Evolutionary conservation across 2,888 invertebrate genomes (phyloP), one percentile per base, ranked within the genome.

Genomic region (Rhagonycha fulva): DNA sequence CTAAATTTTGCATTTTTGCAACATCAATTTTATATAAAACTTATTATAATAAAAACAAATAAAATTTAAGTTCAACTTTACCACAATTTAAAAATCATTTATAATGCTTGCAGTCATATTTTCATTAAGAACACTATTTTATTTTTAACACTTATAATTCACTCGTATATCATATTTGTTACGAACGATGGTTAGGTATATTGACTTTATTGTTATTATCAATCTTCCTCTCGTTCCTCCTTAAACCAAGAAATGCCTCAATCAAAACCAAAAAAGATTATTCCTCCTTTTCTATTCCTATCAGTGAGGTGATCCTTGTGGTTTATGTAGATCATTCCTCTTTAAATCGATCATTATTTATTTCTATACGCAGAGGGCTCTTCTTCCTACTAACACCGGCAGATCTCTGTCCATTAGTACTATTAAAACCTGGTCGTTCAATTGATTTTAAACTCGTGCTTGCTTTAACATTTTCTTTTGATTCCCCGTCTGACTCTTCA

Each of bases 351-450:
- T 86, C 86, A 78, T 86, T 86, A 74, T 80, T 85, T 32, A 86
- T 85, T 81, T 86, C 85, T 76, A 88, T 86, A 75, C 86, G 84
- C 66, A 87, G 79, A 4, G 86, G 85, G 80, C 84, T 87, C 74
- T 84, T 86, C 70, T 83, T 83, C 32, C 84, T 81, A n/a, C 80
- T 32, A 47, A 26, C 63, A 62, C 61, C 26, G n/a, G 74, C 60
- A 71, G 79, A 60, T 60, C 76, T 47, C 14, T 79, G 66, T 60
- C 79, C 80, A 14, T 77, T 72, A 71, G 74, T 76, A 9, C 67
- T 75, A 26, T 80, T 81, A 71, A 86, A 86, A 5, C 85, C 86
- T 9, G 85, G 86, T 77, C 84, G 78, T 72, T 75, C 74, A 62
- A 70, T 47, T n/a, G 28, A 23, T 26, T 71, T 63, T 14, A 30